A percentile compares a stretch with the other conserved stretches of the same genome.
Evolutionary conservation across 2,797 vertebrate genomes (phyloP).

Genomic region (Megalops cyprinoides): DNA sequence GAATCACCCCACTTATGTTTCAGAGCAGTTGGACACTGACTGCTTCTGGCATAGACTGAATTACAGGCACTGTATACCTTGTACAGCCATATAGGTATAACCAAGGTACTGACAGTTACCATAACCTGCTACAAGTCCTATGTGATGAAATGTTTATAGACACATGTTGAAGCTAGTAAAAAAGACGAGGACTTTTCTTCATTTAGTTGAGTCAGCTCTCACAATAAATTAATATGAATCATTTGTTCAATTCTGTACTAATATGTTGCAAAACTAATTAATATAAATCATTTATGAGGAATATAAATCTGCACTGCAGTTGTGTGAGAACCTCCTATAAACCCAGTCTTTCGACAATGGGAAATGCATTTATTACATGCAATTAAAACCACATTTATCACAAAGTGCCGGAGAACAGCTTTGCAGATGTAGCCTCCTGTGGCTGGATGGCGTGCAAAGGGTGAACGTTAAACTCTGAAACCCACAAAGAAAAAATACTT

Average conservation of each 20-base stretch:
- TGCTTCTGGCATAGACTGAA: neutral
- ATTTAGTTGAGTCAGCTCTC: neutral
- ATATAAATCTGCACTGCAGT: neutral
- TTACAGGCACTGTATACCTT: neutral
- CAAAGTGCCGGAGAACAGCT: no score
- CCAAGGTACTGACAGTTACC: neutral
- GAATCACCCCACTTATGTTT: slow-evolving; percentile 22
- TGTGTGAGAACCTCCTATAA: no score
- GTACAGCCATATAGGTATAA: neutral
- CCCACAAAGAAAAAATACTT: neutral
- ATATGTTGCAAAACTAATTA: neutral
- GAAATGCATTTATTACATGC: no score
- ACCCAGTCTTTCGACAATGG: no score
- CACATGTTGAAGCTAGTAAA: no score
- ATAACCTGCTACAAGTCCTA: no score
- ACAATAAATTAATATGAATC: neutral
- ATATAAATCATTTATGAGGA: neutral
- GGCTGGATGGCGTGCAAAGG: neutral
- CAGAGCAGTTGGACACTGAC: neutral
- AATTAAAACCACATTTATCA: neutral
- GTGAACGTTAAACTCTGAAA: neutral
- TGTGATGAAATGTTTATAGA: no score
- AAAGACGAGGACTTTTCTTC: no score
- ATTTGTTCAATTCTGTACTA: neutral
- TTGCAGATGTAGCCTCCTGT: neutral